Evolutionary conservation across 2,888 invertebrate species (phyloP).

Genomic region (Caenorhabditis doughertyi): DNA sequence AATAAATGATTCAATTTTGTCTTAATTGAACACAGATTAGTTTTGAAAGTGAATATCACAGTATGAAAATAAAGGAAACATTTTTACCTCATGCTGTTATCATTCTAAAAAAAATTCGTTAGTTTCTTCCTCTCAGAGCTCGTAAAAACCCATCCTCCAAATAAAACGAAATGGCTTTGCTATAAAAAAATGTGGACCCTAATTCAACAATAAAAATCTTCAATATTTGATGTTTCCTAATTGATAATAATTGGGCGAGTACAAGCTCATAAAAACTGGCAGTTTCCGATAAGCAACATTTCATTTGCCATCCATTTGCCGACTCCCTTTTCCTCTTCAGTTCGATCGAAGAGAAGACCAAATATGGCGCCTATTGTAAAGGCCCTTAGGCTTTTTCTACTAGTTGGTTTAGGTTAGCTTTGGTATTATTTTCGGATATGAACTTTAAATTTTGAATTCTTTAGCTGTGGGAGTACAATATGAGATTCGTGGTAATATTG

Average conservation of each 20-base stretch:
- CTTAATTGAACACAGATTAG: no score
- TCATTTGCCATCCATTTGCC: not conserved
- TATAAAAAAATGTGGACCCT: not conserved
- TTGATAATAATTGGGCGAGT: constrained; percentile 47
- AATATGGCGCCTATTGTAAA: constrained; percentile 39
- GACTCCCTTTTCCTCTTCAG: constrained; percentile 18
- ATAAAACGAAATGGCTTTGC: constrained; percentile 5
- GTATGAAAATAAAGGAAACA: no score
- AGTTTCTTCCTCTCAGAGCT: no score
- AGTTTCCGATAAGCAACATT: constrained; percentile 49
- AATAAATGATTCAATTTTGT: no score
- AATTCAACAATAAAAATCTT: constrained; percentile 40
- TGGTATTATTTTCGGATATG: not conserved
- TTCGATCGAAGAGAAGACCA: constrained; percentile 34
- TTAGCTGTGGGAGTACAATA: constrained; percentile 41
- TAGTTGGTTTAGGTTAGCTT: constrained; percentile 30
- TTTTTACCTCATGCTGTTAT: no score
- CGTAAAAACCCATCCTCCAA: not conserved
- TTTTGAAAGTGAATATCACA: no score
- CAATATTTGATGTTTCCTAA: constrained; percentile 30
- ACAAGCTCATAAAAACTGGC: constrained; percentile 52
- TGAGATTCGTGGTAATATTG: constrained; percentile 59
- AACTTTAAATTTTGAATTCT: not conserved
- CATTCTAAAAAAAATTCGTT: no score
- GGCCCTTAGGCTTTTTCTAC: constrained; percentile 39